Evolutionary conservation across 2,888 invertebrate genomes (phyloP).

Genomic region (Apantesis nais): DNA sequence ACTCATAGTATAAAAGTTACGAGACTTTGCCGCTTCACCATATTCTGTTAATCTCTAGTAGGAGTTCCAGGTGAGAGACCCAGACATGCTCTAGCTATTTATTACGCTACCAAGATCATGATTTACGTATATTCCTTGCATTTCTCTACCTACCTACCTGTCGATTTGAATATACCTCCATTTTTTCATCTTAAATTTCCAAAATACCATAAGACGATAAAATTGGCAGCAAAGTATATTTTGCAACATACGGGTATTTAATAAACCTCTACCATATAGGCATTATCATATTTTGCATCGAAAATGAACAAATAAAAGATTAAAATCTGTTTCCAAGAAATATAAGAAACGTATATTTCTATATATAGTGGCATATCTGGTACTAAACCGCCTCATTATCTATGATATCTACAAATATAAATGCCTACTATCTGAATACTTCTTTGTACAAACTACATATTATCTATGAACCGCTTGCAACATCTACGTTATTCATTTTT

Average conservation of each 20-base stretch:
- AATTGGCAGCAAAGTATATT: background rate
- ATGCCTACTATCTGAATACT: background rate
- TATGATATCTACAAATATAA: constrained; percentile 3
- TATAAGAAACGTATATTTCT: background rate
- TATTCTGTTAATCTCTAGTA: too few species aligned
- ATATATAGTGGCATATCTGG: background rate
- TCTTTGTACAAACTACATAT: background rate
- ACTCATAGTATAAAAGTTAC: too few species aligned
- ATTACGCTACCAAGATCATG: too few species aligned
- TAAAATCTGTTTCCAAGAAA: background rate
- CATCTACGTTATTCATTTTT: background rate
- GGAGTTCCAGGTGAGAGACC: too few species aligned
- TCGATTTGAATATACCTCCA: too few species aligned
- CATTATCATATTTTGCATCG: background rate
- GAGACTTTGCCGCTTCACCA: too few species aligned
- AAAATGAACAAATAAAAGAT: background rate
- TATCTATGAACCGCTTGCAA: background rate
- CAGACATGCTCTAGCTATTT: too few species aligned
- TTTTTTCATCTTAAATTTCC: too few species aligned
- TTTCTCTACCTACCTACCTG: too few species aligned
- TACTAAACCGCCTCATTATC: background rate
- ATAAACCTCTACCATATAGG: background rate
- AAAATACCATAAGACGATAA: background rate
- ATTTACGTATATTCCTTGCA: too few species aligned
- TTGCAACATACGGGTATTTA: background rate